Evolutionary conservation across 2,888 invertebrate genomes (phyloP).

Genomic region (Cylloceria caligata): DNA sequence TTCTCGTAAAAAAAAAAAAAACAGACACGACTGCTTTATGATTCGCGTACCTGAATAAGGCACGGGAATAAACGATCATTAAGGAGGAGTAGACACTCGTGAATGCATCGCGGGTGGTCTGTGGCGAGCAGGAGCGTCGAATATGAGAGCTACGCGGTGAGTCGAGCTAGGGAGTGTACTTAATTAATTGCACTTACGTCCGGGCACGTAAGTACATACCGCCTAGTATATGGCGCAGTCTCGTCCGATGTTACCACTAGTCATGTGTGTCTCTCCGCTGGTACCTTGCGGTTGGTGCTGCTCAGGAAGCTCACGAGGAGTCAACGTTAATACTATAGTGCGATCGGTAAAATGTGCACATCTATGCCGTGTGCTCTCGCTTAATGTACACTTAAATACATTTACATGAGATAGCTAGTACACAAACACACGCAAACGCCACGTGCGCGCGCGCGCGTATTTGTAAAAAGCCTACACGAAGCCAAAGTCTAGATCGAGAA

Average conservation of each 20-base stretch:
- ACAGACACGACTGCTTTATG: background rate
- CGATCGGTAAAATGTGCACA: background rate
- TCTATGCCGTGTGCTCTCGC: background rate
- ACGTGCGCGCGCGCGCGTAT: too few species aligned
- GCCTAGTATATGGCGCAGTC: slow-evolving; percentile 9
- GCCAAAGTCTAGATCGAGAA: background rate
- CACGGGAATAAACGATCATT: background rate
- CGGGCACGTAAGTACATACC: slow-evolving; percentile 25
- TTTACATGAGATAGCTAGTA: too few species aligned
- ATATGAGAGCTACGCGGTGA: slow-evolving; percentile 34
- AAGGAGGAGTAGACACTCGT: background rate
- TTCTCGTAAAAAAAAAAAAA: background rate
- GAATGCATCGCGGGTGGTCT: background rate
- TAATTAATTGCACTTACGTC: slow-evolving; percentile 44
- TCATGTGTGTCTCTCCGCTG: background rate
- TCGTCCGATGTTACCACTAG: slow-evolving; percentile 11
- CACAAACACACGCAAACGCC: background rate
- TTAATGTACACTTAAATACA: background rate
- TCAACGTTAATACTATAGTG: background rate
- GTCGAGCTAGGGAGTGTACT: slow-evolving; percentile 31
- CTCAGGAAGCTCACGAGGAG: background rate
- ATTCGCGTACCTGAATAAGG: background rate
- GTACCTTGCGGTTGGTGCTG: background rate
- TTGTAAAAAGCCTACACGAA: too few species aligned
- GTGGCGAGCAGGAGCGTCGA: background rate